Evolutionary conservation across 2,797 vertebrate genomes (phyloP), one percentile per base, ranked within the genome.

Genomic region (Caiman crocodilus): DNA sequence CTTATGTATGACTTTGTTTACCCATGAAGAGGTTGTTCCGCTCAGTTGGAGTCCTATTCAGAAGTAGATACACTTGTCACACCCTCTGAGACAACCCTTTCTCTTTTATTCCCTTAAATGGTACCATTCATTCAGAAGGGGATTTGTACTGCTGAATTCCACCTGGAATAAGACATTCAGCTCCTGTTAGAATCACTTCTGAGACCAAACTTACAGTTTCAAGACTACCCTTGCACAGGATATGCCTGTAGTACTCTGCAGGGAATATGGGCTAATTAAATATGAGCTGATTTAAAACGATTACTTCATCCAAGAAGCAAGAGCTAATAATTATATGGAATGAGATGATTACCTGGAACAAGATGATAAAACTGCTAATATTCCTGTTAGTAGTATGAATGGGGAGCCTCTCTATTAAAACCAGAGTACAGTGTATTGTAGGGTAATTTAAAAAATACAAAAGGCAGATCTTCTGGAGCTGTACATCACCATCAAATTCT

Each of bases 201-300:
- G 94, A 94, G 95, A 94, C 78, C 42, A 71, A 93, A 85, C 84
- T 91, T 90, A 87, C 84, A 83, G 58, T 87, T 96, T 95, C 95
- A 96, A 97, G 96, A 96, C 94, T 94, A 94, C 94, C 96, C 94
- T 95, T 96, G 95, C 94, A 95, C 91, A 93, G 90, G 90, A 94
- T 94, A 90, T 93, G 95, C 94, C 95, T 94, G 94, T 95, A 94
- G 96, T 93, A 93, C 74, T 96, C 92, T 65, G 90, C 81, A 92
- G 95, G 92, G 94, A 97, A 96, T 95, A 94, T 90, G 89, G 42
- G 50, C 88, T 96, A 96, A 95, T 96, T 96, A 97, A 97, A 93
- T 67, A 91, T 3, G 6, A 94, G 90, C 90, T 93, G 82, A 94
- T 96, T 96, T 95, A 95, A 93, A 89, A 93, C 92, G 91, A 89